phyloP scores from a whole-genome alignment of 1,140 invertebrate genomes.

The Hylaeus volcanicus region DNA sequence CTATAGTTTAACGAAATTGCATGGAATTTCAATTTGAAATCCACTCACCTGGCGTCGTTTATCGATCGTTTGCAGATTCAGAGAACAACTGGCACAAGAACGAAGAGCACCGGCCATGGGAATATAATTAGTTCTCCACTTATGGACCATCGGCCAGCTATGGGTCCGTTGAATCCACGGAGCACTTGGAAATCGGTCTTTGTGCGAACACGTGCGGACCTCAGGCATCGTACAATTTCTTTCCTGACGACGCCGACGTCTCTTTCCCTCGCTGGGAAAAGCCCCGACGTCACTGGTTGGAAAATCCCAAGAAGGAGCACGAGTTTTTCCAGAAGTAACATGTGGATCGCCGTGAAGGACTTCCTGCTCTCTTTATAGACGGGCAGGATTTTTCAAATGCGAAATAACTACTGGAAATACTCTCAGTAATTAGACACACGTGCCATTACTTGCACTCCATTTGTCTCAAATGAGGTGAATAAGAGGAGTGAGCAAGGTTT shows the following conservation, averaged over 20 bases:
- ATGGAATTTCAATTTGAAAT: too few species aligned
- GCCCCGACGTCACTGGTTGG: neutral
- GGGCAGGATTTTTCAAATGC: constrained; percentile 1
- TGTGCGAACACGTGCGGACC: constrained; percentile 45
- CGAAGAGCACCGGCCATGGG: constrained; percentile 50
- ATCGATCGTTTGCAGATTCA: constrained; percentile 33
- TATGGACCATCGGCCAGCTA: constrained; percentile 28
- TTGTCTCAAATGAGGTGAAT: too few species aligned
- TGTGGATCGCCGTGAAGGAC: neutral
- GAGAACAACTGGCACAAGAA: constrained; percentile 44
- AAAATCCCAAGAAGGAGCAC: constrained; percentile 5
- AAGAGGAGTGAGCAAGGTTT: neutral
- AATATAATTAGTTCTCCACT: constrained; percentile 60
- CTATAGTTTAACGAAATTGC: too few species aligned
- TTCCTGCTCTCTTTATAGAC: neutral
- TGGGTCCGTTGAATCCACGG: constrained; percentile 1
- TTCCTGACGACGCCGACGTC: constrained; percentile 12
- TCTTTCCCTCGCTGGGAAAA: neutral
- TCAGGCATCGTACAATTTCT: neutral
- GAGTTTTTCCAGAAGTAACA: neutral
- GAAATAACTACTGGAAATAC: neutral
- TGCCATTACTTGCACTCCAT: neutral
- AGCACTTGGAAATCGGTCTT: constrained; percentile 49
- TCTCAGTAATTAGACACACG: neutral
- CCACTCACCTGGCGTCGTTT: neutral